Evolutionary conservation across 2,888 invertebrate genomes (phyloP), one percentile per base, ranked within the genome.

Genomic region (Phyllotreta striolata): DNA sequence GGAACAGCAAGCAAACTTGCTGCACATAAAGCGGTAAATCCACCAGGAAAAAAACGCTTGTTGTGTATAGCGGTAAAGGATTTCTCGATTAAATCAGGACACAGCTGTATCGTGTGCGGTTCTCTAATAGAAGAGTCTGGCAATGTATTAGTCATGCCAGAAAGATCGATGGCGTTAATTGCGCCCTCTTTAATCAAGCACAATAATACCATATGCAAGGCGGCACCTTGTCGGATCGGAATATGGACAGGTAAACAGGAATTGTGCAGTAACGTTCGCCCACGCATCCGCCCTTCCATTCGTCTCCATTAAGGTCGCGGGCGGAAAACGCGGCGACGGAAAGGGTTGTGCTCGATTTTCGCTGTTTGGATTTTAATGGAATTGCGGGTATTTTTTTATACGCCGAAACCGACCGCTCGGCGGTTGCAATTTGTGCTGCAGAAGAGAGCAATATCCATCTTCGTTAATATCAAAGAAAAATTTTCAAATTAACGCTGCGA

Each of bases 161-260:
- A 63, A 71, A 76, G 76, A 77, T 78, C 77, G 77, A 79, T 77
- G 73, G 76, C 70, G 73, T 71, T 78, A 78, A 79, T 76, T 72
- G 75, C 71, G 69, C 70, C 73, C 71, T 72, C 72, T 71, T 73
- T 73, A 76, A 76, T 76, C 75, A 76, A 74, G 74, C 73, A 74
- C 71, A 71, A 73, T 24, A 24, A 24, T 68, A 72, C 72, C 66
- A 71, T 72, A 70, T 67, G 64, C 64, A 69, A 66, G 70, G 69
- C 68, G 70, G 67, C 70, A 71, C 70, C 70, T 70, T 69, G 70
- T 72, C 66, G 46, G 47, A 52, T 64, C 64, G 46, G 64, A 51
- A 69, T 66, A 58, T 66, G 64, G 67, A 66, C 69, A 69, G 69
- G 69, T 69, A 65, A 68, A 64, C 63, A 64, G 54, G 64, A 64